A percentile compares a stretch with the other conserved stretches of the same genome.
phyloP scores from a whole-genome alignment of 2,888 invertebrate species.

The Beris morrisii region DNA sequence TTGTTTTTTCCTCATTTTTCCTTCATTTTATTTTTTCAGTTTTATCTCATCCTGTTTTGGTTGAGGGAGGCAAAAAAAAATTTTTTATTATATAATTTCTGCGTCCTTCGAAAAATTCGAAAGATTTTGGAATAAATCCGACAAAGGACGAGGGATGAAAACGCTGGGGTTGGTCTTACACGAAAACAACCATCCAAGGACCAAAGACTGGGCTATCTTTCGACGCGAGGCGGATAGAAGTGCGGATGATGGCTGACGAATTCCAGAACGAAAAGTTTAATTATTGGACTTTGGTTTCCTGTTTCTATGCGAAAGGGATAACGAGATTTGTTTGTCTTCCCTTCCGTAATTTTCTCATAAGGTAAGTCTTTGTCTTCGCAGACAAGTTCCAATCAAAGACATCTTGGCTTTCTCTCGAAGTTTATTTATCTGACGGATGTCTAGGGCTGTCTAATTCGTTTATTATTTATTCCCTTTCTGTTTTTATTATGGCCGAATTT shows the following conservation, averaged over 20 bases:
- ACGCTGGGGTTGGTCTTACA: background rate
- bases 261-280: conserved; percentile 26
- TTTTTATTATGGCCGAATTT: conserved; percentile 11
- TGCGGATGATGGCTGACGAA: conserved; percentile 1
- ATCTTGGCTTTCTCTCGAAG: conserved; percentile 3
- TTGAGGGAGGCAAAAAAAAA: conserved; percentile 5
- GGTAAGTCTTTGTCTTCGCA: conserved; percentile 4
- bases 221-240: background rate
- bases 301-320: conserved; percentile 31
- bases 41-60: conserved; percentile 16
- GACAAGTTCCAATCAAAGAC: conserved; percentile 27
- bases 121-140: conserved; percentile 22
- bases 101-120: conserved; percentile 4
- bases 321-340: conserved; percentile 36
- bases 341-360: background rate
- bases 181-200: background rate
- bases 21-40: conserved; percentile 17
- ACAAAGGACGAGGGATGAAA: background rate
- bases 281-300: conserved; percentile 31
- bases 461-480: conserved; percentile 35
- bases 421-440: conserved; percentile 27
- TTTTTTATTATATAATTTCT: conserved; percentile 22
- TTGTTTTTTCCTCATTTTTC: conserved; percentile 8
- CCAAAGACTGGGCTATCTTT: background rate
- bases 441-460: conserved; percentile 36